Evolutionary conservation across 2,113 vertebrate species (phyloP).

Genomic region (Coptodon rendalli): DNA sequence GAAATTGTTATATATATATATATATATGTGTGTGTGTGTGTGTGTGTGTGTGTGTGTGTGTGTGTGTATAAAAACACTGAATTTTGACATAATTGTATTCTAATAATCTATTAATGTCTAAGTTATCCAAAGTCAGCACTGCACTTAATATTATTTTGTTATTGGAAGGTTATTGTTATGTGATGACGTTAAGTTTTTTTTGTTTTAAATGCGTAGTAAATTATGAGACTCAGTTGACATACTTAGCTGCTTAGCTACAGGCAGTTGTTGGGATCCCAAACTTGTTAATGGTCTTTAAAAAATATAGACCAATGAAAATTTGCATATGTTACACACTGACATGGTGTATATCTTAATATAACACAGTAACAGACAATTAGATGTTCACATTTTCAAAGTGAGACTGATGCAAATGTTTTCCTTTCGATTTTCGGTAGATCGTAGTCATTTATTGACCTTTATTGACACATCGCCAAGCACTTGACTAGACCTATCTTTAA

Average conservation of each 20-base stretch:
- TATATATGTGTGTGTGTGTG: neutral
- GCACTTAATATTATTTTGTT: neutral
- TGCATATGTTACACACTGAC: neutral
- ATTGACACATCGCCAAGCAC: rapidly evolving
- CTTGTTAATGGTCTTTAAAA: neutral
- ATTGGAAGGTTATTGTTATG: rapidly evolving
- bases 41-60: too few species aligned
- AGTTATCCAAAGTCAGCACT: neutral
- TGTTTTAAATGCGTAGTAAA: neutral
- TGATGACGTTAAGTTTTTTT: neutral
- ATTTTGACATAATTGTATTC: neutral
- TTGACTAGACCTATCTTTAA: neutral
- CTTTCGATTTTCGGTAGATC: neutral
- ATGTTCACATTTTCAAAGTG: neutral
- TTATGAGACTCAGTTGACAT: neutral
- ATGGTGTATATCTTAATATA: neutral
- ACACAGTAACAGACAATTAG: neutral
- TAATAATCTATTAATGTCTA: neutral
- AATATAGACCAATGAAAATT: neutral
- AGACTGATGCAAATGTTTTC: neutral
- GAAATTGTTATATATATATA: neutral
- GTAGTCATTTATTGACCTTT: neutral
- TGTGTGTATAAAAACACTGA: neutral
- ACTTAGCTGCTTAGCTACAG: neutral
- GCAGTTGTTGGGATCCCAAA: neutral